These are phyloP conservation scores for Gymnocypris eckloni DNA, from an alignment of 2,797 vertebrate species.

Conservation along the genomic window DNA sequence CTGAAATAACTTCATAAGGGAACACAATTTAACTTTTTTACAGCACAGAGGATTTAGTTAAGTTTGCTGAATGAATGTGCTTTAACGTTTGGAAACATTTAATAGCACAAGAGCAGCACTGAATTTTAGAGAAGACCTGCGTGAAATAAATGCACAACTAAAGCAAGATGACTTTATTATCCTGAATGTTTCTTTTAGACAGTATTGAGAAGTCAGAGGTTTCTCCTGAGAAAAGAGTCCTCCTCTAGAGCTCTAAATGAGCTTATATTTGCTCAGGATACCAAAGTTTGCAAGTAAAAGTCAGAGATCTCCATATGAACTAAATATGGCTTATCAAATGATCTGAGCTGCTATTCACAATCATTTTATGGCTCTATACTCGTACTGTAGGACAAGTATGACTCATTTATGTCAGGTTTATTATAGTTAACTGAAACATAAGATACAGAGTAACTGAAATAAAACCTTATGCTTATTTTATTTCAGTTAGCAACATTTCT, in stretches of 20 bases:
- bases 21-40: neutral
- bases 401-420: neutral
- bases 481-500: neutral
- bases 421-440: neutral
- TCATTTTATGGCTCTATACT: neutral
- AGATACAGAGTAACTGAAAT: neutral
- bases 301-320: neutral
- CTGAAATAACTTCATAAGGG: neutral
- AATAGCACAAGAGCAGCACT: neutral
- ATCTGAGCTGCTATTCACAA: neutral
- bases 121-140: neutral
- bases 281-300: too few species aligned
- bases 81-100: neutral
- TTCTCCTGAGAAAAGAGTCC: neutral
- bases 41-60: neutral
- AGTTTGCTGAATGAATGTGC: neutral
- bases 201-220: neutral
- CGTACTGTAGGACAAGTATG: neutral
- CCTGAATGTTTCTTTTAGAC: too few species aligned
- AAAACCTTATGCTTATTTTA: neutral
- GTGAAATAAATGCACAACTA: neutral
- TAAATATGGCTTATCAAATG: neutral
- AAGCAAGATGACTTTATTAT: neutral
- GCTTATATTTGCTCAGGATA: neutral
- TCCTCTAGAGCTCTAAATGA: neutral